Evolutionary conservation across 64 coral and sea anemone genomes (phyloP).

Genomic region (Actinia tenebrosa): DNA sequence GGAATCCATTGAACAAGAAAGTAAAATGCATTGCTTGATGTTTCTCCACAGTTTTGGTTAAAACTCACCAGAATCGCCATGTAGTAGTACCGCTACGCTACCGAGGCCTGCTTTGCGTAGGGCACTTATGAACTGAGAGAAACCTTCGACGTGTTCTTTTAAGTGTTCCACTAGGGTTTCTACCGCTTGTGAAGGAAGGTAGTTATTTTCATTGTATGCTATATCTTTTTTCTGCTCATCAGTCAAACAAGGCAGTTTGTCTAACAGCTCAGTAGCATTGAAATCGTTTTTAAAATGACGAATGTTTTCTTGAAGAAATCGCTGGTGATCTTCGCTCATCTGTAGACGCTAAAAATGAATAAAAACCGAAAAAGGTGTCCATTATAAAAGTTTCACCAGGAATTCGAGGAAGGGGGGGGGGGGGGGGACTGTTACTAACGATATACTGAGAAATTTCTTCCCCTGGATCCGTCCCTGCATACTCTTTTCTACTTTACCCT

Average conservation of each 20-base stretch:
- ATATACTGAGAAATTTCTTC: no score
- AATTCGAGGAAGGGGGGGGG: no score
- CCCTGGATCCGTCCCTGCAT: no score
- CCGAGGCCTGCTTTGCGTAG: background rate
- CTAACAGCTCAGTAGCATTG: constrained; percentile 7
- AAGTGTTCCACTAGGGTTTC: constrained; percentile 41
- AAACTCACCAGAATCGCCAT: constrained; percentile 13
- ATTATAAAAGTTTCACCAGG: no score
- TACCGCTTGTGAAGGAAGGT: background rate
- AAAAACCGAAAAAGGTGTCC: background rate
- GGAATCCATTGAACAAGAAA: background rate
- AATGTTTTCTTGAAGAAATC: background rate
- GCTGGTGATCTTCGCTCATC: constrained; percentile 7
- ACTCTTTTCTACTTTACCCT: no score
- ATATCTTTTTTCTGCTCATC: constrained; percentile 32
- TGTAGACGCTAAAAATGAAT: background rate
- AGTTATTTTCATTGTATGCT: background rate
- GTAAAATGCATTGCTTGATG: background rate
- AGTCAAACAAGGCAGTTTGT: constrained; percentile 32
- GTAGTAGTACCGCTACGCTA: constrained; percentile 38
- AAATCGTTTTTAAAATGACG: constrained; percentile 12
- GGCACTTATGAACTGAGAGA: constrained; percentile 36
- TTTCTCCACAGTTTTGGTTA: no score
- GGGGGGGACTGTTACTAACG: no score
- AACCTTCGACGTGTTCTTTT: constrained; percentile 17